These are phyloP conservation scores for Galleria mellonella DNA, from an alignment of 1,140 invertebrate species.

Conservation along the genomic window DNA sequence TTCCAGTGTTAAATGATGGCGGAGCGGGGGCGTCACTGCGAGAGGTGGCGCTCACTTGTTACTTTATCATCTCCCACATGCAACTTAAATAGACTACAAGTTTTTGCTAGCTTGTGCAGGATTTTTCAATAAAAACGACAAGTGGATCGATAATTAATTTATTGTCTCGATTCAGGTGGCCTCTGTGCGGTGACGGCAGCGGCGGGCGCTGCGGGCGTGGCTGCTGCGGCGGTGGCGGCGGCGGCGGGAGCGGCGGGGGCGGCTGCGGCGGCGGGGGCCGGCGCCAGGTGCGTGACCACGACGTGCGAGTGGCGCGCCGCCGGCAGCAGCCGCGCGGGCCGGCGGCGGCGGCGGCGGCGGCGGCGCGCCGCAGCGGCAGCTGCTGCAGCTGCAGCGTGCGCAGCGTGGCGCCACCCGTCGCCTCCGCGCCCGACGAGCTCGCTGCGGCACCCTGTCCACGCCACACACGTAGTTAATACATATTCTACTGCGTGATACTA, in stretches of 20 bases:
- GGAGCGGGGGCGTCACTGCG: no score
- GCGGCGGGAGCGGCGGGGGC: slow-evolving; percentile 12
- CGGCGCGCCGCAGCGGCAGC: slow-evolving; percentile 31
- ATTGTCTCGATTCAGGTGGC: slow-evolving; percentile 3
- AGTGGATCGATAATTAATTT: no score
- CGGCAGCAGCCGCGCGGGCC: slow-evolving; percentile 9
- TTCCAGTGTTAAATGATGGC: no score
- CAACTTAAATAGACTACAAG: no score
- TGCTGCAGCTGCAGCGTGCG: slow-evolving; percentile 51
- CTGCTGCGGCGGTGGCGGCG: not conserved
- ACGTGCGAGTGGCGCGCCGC: not conserved
- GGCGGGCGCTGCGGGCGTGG: not conserved
- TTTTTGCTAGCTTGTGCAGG: no score
- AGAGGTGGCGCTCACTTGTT: no score
- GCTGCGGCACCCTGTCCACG: not conserved
- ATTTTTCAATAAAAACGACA: no score
- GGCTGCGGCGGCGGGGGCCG: slow-evolving; percentile 23
- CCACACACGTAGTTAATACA: not conserved
- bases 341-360: slow-evolving; percentile 3
- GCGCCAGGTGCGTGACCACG: slow-evolving; percentile 4
- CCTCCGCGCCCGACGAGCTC: slow-evolving; percentile 11
- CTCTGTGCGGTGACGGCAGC: slow-evolving; percentile 2
- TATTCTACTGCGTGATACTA: not conserved
- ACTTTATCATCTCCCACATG: no score
- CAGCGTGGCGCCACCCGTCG: slow-evolving; percentile 22